A percentile compares a stretch with the other conserved stretches of the same genome.
These are phyloP conservation scores for Patiria pectinifera DNA, from an alignment of 53 echinoderm and acorn worm genomes.

Conservation along the genomic window DNA sequence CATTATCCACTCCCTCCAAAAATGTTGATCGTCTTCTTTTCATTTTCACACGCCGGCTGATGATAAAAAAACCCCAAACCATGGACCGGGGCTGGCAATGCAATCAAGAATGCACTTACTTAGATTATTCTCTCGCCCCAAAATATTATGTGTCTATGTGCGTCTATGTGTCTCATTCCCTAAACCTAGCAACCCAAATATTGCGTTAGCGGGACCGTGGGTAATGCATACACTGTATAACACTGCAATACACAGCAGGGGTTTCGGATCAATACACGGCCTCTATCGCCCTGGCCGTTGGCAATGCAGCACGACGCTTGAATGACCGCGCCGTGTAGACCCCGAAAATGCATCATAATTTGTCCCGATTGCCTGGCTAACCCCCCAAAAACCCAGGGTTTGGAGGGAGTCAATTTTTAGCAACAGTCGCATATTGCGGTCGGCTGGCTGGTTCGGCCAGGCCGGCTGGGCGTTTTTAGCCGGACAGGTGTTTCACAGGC, in stretches of 20 bases:
- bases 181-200: constrained; percentile 19
- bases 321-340: neutral
- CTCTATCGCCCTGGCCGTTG: neutral
- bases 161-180: neutral
- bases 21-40: neutral
- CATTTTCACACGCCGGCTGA: neutral
- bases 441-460: neutral
- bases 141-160: neutral
- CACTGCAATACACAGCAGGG: neutral
- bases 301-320: constrained; percentile 24
- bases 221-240: neutral
- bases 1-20: neutral
- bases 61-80: neutral
- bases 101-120: constrained; percentile 42
- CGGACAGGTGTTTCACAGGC: constrained; percentile 44
- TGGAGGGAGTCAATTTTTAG: constrained; percentile 34
- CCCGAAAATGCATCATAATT: constrained; percentile 38
- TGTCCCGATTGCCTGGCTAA: constrained; percentile 13
- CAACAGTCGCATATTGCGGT: constrained; percentile 20
- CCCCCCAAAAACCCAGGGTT: neutral
- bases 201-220: constrained; percentile 3
- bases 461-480: neutral
- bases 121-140: constrained; percentile 17
- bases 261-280: constrained; percentile 23
- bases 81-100: neutral